These are phyloP conservation scores for Capitulum mitella DNA, from an alignment of 2,888 invertebrate species.

Conservation along the genomic window DNA sequence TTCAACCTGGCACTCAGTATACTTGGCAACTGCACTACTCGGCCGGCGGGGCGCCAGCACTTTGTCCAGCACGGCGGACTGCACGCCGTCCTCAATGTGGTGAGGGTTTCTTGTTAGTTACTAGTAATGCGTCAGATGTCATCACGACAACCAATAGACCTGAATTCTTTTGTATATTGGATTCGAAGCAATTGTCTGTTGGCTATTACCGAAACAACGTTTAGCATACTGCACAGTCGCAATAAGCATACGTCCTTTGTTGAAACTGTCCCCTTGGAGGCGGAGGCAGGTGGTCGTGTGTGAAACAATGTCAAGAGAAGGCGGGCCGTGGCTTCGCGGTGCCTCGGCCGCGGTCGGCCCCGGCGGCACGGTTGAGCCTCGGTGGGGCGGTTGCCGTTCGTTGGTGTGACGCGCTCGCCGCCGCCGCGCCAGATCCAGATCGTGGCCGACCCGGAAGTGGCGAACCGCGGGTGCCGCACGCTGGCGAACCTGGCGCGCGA, in stretches of 20 bases:
- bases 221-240: too few relatives aligned
- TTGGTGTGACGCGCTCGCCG: neutral
- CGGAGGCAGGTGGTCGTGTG: too few relatives aligned
- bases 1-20: neutral
- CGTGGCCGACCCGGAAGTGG: neutral
- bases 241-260: too few relatives aligned
- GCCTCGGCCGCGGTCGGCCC: neutral
- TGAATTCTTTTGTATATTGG: too few relatives aligned
- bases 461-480: neutral
- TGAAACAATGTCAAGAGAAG: neutral
- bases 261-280: too few relatives aligned
- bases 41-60: neutral
- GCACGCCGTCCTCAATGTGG: slow-evolving; percentile 13
- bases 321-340: neutral
- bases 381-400: neutral
- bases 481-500: slow-evolving; percentile 21
- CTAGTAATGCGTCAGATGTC: too few relatives aligned
- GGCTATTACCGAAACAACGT: too few relatives aligned
- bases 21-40: neutral
- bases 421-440: neutral
- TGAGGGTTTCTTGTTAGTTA: too few relatives aligned
- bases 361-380: neutral
- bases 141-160: too few relatives aligned
- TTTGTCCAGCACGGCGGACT: neutral
- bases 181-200: too few relatives aligned